Percentiles rank a stretch among this genome's conserved stretches.
phyloP scores from a whole-genome alignment of 2,888 invertebrate species.

The Gnatocerus cornutus region DNA sequence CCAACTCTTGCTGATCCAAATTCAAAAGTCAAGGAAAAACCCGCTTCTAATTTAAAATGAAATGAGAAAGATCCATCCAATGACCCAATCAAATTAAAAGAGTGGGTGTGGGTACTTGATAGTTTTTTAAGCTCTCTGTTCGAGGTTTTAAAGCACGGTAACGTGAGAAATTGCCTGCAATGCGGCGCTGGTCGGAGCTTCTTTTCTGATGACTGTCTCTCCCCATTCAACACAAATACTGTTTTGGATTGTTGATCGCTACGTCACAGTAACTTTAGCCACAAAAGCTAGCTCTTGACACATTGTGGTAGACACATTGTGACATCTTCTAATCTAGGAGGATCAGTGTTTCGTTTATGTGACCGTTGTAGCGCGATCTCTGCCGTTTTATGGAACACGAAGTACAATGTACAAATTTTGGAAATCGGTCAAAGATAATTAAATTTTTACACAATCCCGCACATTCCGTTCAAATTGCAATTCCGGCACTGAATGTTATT shows the following conservation, averaged over 20 bases:
- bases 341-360: constrained; percentile 53
- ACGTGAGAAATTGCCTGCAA: constrained; percentile 45
- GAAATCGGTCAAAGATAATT: background rate
- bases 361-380: constrained; percentile 14
- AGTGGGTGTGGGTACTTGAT: constrained; percentile 32
- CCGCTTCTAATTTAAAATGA: constrained; percentile 25
- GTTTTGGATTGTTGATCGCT: constrained; percentile 46
- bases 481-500: background rate
- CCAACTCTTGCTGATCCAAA: background rate
- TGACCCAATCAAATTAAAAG: constrained; percentile 33
- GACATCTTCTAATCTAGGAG: constrained; percentile 52
- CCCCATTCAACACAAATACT: constrained; percentile 41
- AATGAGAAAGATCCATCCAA: constrained; percentile 20
- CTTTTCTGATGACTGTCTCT: constrained; percentile 33
- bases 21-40: constrained; percentile 5
- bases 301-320: constrained; percentile 32
- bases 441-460: background rate
- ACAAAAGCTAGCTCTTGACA: constrained; percentile 40
- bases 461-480: background rate
- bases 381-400: constrained; percentile 16
- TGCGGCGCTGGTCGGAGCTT: constrained; percentile 27
- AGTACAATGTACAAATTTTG: background rate
- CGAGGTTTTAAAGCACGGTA: constrained; percentile 26
- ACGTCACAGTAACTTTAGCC: constrained; percentile 40
- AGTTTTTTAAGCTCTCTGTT: constrained; percentile 37